Evolutionary conservation across 1,140 invertebrate species (phyloP), one percentile per base, ranked within the genome.

Genomic region (Drosophila setifemur): DNA sequence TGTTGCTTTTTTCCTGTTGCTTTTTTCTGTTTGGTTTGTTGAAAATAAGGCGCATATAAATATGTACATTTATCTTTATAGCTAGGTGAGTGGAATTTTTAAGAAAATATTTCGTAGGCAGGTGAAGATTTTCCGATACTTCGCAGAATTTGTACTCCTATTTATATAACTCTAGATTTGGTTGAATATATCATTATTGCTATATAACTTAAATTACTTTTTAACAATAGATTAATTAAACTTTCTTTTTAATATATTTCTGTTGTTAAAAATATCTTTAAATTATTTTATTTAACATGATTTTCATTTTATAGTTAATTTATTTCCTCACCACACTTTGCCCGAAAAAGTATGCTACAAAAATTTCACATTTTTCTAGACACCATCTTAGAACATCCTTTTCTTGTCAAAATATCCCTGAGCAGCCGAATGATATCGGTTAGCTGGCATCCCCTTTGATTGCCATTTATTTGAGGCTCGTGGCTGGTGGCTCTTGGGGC

Each of bases 381-480:
- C 7, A n/a, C 4, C 3, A n/a, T 6, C 3, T 8, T 21, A 11
- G 1, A 19, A 35, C 18, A 21, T 3, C 12, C 23, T 9, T 12
- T 9, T 25, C 57, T 12, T 40, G 25, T 11, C 4, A 5, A 25
- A 40, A 18, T 49, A 29, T 63, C 25, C 40, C 16, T 21, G 9
- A 39, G 18, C 55, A 19, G 40, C 57, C 14, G 33, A n/a, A 35
- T 33, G 57, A 44, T 47, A 47, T 39, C 4, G 7, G 18, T n/a
- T 7, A 37, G 2, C 31, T 31, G 2, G 4, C 57, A 35, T 47
- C 37, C 35, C 60, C 31, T 57, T 5, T 42, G 83, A 86, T 81
- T 86, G 75, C 64, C 79, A 86, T 85, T 85, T 85, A 86, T 85
- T 86, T 45, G 74, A 43, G 55, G 60, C 75, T 52, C 64, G 48